These are phyloP conservation scores for Anoplius nigerrimus DNA, from an alignment of 2,888 invertebrate genomes.

Conservation along the genomic window DNA sequence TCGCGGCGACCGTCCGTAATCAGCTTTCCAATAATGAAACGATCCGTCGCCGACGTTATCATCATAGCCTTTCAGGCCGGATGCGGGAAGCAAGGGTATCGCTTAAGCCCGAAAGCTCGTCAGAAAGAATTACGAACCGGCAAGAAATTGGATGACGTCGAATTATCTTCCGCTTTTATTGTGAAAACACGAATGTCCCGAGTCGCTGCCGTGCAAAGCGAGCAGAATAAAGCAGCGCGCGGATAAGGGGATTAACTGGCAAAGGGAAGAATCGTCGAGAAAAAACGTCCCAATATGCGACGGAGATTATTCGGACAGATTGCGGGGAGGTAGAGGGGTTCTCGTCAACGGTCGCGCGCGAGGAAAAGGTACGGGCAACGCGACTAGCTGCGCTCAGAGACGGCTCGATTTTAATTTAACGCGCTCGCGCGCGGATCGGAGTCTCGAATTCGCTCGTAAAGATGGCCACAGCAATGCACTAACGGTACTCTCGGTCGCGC, in stretches of 20 bases:
- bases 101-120: constrained; percentile 28
- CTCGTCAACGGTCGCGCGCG: background rate
- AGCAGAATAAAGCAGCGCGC: background rate
- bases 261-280: background rate
- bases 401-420: too few relatives aligned
- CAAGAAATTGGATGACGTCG: constrained; percentile 7
- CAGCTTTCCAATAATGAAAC: constrained; percentile 60
- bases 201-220: background rate
- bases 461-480: too few relatives aligned
- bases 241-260: constrained; percentile 3
- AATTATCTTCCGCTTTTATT: constrained; percentile 20
- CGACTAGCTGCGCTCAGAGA: too few relatives aligned
- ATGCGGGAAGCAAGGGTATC: constrained; percentile 28
- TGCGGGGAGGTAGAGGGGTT: background rate
- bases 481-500: too few relatives aligned
- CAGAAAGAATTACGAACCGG: constrained; percentile 34
- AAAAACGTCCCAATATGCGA: background rate
- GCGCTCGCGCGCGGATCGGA: too few relatives aligned
- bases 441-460: too few relatives aligned
- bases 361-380: too few relatives aligned
- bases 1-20: constrained; percentile 44
- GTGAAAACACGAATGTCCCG: background rate
- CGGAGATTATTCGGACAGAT: background rate
- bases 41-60: constrained; percentile 33
- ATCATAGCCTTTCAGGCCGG: constrained; percentile 20